Percentiles rank a stretch among this genome's conserved stretches.
These are phyloP conservation scores for Xestia ashworthii DNA, from an alignment of 2,888 invertebrate genomes.

Conservation along the genomic window DNA sequence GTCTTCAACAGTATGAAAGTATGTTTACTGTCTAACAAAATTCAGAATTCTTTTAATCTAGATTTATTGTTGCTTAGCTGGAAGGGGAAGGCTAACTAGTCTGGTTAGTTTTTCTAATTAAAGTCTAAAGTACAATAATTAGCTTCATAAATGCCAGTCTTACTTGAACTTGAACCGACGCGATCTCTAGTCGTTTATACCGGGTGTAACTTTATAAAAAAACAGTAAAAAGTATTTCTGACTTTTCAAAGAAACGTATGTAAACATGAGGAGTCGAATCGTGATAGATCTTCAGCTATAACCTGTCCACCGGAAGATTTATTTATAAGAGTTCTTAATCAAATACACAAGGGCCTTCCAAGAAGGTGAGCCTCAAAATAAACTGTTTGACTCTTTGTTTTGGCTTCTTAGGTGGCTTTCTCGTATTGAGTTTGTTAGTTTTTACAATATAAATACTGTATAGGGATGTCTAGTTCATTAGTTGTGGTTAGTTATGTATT, in stretches of 20 bases:
- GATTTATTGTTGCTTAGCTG: neutral
- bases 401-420: constrained; percentile 84
- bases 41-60: neutral
- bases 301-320: constrained; percentile 74
- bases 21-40: neutral
- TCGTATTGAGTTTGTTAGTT: constrained; percentile 75
- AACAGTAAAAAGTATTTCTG: constrained; percentile 7
- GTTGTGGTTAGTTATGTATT: constrained; percentile 64
- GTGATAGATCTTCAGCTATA: constrained; percentile 65
- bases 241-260: constrained; percentile 28
- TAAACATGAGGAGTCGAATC: constrained; percentile 48
- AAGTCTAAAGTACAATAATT: neutral
- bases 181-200: neutral
- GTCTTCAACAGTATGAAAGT: neutral
- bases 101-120: neutral
- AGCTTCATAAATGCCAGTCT: neutral
- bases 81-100: neutral
- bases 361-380: constrained; percentile 81
- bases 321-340: constrained; percentile 85
- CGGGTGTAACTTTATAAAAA: neutral
- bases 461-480: constrained; percentile 63
- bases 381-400: constrained; percentile 82
- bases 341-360: constrained; percentile 81
- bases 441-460: constrained; percentile 72
- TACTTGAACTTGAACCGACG: neutral